Base-by-base conservation (phyloP, 1,140 invertebrate genomes). In the Acromyrmex echinatior region DNA sequence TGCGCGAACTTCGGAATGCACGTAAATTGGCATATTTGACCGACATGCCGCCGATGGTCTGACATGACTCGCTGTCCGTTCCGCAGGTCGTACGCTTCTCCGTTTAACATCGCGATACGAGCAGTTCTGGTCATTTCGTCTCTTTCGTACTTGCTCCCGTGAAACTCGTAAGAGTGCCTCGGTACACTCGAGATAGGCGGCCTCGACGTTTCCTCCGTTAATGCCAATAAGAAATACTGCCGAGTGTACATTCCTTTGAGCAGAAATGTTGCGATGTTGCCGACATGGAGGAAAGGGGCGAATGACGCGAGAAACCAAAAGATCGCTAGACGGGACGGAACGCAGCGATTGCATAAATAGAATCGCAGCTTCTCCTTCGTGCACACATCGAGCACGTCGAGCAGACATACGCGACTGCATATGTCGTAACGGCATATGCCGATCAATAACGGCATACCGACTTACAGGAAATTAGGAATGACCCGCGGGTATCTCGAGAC, bases 101-200 rank as follows among this genome's bases (percentile, higher is more conserved):
- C 21, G 21, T 56, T 45, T 49, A n/a, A 51, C 62, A 16, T 21
- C 45, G 39, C 53, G 49, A n/a, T 70, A 80, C 18, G 21, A 21
- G 21, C 53, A n/a, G 63, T 63, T 71, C 63, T 77, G 73, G 39
- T 71, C 77, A 60, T 31, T 58, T 28, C 56, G 51, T 16, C 56
- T 87, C 88, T 90, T 90, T 86, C 86, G 86, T 87, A 86, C 74
- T 77, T 87, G 89, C 62, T 87, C 62, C 49, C 86, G 28, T 21
- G 3, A 39, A 58, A 56, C 25, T 78, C 21, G 80, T 86, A 86
- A 90, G 79, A 88, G 90, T 90, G 25, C 25, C 25, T 25, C 25
- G 90, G 87, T 85, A 91, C 89, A 91, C 89, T 79, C 87, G 85
- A 91, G 92, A 91, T 90, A 91, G 92, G 66, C 88, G 92, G 80